phyloP scores from a whole-genome alignment of 2,797 vertebrate species.

The Acanthis flammea region DNA sequence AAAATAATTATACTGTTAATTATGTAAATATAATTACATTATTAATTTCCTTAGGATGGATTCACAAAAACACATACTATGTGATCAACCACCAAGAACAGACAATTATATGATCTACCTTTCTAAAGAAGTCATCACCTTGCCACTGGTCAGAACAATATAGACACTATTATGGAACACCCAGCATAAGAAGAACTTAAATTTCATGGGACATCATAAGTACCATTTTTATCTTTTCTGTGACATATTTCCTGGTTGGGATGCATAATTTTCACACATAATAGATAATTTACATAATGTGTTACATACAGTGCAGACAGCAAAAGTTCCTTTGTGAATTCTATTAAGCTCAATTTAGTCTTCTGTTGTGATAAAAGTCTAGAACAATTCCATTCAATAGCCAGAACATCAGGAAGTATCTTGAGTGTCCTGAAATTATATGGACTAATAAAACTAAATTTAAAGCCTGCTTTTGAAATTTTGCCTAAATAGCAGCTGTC shows the following conservation, averaged over 20 bases:
- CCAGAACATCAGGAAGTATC: neutral
- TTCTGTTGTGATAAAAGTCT: neutral
- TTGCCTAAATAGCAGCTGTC: neutral
- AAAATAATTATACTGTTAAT: neutral
- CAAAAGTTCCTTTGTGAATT: neutral
- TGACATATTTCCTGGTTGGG: neutral
- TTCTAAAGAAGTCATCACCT: neutral
- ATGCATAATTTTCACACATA: neutral
- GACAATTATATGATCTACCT: neutral
- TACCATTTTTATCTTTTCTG: neutral
- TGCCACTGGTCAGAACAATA: neutral
- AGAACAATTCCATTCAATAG: neutral
- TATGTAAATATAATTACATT: neutral
- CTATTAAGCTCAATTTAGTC: neutral
- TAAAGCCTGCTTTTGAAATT: neutral
- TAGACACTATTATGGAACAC: neutral
- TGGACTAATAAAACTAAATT: neutral
- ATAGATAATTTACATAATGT: neutral
- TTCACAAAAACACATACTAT: constrained; percentile 24
- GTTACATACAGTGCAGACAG: neutral
- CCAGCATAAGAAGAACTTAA: neutral
- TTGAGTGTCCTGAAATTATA: neutral
- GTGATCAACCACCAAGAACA: constrained; percentile 27
- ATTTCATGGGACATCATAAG: neutral
- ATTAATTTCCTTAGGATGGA: neutral